Percentiles rank a stretch among this genome's conserved stretches.
phyloP scores from a whole-genome alignment of 2,888 invertebrate species.

The Parnassius mnemosyne region DNA sequence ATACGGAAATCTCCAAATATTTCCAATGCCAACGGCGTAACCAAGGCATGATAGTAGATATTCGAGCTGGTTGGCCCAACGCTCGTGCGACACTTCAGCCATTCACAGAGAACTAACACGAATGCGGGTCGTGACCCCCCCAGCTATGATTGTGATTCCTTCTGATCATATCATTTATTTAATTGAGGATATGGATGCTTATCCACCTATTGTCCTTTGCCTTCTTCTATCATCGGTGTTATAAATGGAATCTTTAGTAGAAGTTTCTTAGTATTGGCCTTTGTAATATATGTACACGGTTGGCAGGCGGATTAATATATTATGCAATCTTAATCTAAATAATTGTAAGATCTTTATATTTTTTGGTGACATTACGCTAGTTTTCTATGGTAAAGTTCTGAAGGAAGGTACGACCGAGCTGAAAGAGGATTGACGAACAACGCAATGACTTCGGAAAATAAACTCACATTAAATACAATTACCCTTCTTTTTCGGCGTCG shows the following conservation, averaged over 20 bases:
- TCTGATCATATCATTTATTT: slow-evolving; percentile 31
- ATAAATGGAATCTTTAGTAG: background rate
- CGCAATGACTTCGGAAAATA: too few species aligned
- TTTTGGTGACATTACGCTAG: too few species aligned
- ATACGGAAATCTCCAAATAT: slow-evolving; percentile 93
- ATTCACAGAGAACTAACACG: slow-evolving; percentile 41
- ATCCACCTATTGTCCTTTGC: slow-evolving; percentile 24
- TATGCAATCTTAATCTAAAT: too few species aligned
- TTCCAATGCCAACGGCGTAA: slow-evolving; percentile 92
- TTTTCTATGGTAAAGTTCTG: too few species aligned
- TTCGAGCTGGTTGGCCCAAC: slow-evolving; percentile 88
- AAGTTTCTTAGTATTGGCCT: background rate
- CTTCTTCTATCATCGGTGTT: slow-evolving; percentile 1
- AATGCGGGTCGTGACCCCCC: slow-evolving; percentile 37
- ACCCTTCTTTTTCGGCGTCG: too few species aligned
- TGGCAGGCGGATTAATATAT: too few species aligned
- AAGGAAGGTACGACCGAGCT: too few species aligned
- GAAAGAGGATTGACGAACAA: too few species aligned
- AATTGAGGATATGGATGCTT: slow-evolving; percentile 56
- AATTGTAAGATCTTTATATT: too few species aligned
- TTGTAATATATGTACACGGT: too few species aligned
- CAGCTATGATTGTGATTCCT: slow-evolving; percentile 28
- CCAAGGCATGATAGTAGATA: slow-evolving; percentile 91
- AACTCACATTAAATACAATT: too few species aligned
- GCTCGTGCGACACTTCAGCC: slow-evolving; percentile 74